Percentiles rank a stretch among this genome's conserved stretches.
Evolutionary conservation across 2,888 invertebrate species (phyloP).

Genomic region (Drosophila meridionalis): DNA sequence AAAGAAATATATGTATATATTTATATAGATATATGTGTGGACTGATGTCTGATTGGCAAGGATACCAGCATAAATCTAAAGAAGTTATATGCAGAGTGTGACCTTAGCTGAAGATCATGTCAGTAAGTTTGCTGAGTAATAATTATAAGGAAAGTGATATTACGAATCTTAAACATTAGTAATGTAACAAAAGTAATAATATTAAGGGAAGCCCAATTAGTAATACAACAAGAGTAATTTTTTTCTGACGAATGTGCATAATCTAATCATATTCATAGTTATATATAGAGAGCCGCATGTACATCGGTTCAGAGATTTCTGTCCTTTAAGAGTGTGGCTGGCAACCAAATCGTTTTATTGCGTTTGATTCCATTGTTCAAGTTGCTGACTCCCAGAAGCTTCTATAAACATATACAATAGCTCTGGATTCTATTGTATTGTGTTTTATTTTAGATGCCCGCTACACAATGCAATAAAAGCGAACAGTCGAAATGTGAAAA

Average conservation of each 20-base stretch:
- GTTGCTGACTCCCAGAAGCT: conserved; percentile 32
- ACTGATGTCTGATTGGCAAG: not conserved
- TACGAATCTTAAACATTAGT: not conserved
- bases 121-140: not conserved
- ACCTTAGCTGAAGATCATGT: not conserved
- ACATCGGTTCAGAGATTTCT: not conserved
- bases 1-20: not conserved
- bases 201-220: not conserved
- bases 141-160: not conserved
- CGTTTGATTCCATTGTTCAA: conserved; percentile 43
- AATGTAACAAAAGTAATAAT: not conserved
- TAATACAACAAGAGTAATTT: not conserved
- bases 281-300: not conserved
- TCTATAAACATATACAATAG: conserved; percentile 54
- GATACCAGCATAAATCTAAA: not conserved
- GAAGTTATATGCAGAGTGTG: not conserved
- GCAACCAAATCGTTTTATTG: conserved; percentile 28
- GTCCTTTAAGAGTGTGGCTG: conserved; percentile 5
- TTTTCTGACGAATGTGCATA: not conserved
- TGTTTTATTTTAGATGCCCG: conserved; percentile 30
- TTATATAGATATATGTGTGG: not conserved
- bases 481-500: conserved; percentile 13
- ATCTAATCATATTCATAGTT: conserved; percentile 2
- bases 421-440: conserved; percentile 54
- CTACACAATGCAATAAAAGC: conserved; percentile 45